These are phyloP conservation scores for Meandrusa payeni DNA, from an alignment of 2,888 invertebrate species.

Conservation along the genomic window DNA sequence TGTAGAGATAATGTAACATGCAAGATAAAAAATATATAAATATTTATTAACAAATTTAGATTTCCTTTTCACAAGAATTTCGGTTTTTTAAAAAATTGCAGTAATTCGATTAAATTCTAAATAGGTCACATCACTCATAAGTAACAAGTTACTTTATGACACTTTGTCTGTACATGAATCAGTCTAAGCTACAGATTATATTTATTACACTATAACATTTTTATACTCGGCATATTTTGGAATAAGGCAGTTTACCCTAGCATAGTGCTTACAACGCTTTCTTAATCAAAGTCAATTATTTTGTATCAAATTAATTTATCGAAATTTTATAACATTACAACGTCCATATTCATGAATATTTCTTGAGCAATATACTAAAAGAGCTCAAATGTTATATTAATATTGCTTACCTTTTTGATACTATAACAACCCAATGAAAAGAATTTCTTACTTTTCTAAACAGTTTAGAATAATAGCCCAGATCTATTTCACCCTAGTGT, in stretches of 20 bases:
- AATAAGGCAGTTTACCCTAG: constrained; percentile 22
- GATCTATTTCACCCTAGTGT: too few species aligned
- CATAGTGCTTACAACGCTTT: constrained; percentile 8
- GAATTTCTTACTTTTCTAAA: constrained; percentile 7
- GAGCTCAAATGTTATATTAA: constrained; percentile 15
- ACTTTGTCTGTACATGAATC: too few species aligned
- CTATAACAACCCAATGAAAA: constrained; percentile 6
- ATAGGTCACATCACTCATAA: too few species aligned
- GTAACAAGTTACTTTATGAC: too few species aligned
- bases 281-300: not conserved
- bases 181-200: constrained; percentile 16
- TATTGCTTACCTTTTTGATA: not conserved
- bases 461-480: too few species aligned
- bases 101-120: too few species aligned
- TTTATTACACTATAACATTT: constrained; percentile 18
- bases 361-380: constrained; percentile 16
- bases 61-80: too few species aligned
- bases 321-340: constrained; percentile 1
- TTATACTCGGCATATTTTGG: constrained; percentile 13
- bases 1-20: too few species aligned
- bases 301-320: not conserved
- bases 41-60: too few species aligned
- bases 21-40: too few species aligned
- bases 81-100: too few species aligned
- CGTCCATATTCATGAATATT: constrained; percentile 20